These are phyloP conservation scores for Aptenodytes forsteri DNA, from an alignment of 2,113 vertebrate genomes.

Conservation along the genomic window DNA sequence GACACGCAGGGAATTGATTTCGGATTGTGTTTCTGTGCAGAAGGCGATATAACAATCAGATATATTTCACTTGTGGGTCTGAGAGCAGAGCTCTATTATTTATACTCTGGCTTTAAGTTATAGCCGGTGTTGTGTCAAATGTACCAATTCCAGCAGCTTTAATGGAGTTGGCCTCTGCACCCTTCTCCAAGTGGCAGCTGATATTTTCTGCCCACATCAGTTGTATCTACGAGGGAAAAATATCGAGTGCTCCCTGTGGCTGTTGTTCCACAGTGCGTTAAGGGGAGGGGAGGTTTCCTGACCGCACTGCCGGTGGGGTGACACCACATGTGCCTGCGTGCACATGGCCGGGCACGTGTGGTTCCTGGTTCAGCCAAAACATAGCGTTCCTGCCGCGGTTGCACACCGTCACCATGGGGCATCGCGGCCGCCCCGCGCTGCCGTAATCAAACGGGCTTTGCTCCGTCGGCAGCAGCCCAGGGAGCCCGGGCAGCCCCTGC, in stretches of 20 bases:
- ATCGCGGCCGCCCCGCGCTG: fast-evolving
- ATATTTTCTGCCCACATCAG: constrained; percentile 49
- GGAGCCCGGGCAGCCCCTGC: not conserved
- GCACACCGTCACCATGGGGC: fast-evolving
- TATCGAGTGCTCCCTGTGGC: not conserved
- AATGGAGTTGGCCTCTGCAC: constrained; percentile 71
- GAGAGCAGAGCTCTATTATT: constrained; percentile 54
- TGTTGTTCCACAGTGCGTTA: fast-evolving
- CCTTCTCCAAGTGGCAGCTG: constrained; percentile 43
- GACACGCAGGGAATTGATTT: constrained; percentile 35
- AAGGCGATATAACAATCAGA: not conserved
- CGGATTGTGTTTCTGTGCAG: constrained; percentile 3
- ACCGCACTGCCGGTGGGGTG: fast-evolving
- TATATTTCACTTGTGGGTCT: constrained; percentile 43
- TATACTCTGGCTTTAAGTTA: constrained; percentile 58
- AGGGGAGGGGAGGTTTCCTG: not conserved
- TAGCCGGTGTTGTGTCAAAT: constrained; percentile 59
- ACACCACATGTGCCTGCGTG: fast-evolving
- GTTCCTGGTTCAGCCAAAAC: not conserved
- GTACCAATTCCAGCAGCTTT: constrained; percentile 69
- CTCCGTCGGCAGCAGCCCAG: not conserved
- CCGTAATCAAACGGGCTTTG: fast-evolving
- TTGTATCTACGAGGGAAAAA: constrained; percentile 8
- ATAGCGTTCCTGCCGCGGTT: fast-evolving
- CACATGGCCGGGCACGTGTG: fast-evolving